These are phyloP conservation scores for Accipiter virgatus DNA, from an alignment of 2,113 vertebrate genomes.

Conservation along the genomic window DNA sequence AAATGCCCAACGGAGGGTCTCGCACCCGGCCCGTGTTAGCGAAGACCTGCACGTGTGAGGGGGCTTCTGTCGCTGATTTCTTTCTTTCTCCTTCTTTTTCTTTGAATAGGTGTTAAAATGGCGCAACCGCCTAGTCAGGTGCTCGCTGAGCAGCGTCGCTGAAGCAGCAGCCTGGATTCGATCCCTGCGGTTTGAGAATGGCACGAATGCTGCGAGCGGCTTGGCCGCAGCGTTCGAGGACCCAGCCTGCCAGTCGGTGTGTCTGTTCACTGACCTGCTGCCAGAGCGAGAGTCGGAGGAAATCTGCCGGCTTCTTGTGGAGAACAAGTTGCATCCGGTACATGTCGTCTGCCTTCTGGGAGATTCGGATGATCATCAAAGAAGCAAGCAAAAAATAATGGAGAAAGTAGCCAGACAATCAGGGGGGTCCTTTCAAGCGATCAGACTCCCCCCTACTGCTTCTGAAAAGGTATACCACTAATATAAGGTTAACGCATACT, in stretches of 20 bases:
- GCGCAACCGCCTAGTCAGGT: neutral
- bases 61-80: neutral
- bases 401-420: neutral
- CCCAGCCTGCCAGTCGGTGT: neutral
- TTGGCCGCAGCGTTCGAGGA: neutral
- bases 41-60: neutral
- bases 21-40: neutral
- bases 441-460: neutral
- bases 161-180: neutral
- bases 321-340: neutral
- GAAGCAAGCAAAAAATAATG: neutral
- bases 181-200: neutral
- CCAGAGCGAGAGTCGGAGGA: neutral
- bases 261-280: neutral
- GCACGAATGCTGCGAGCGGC: neutral
- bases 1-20: fast-evolving
- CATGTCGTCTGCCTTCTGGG: neutral
- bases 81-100: neutral
- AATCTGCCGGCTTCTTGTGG: neutral
- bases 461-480: neutral
- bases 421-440: neutral
- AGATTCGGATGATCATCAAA: neutral
- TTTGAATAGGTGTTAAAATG: neutral
- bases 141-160: neutral
- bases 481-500: neutral